These are phyloP conservation scores for Anthopleura xanthogrammica DNA, from an alignment of 92 coral and sea anemone species.

Conservation along the genomic window DNA sequence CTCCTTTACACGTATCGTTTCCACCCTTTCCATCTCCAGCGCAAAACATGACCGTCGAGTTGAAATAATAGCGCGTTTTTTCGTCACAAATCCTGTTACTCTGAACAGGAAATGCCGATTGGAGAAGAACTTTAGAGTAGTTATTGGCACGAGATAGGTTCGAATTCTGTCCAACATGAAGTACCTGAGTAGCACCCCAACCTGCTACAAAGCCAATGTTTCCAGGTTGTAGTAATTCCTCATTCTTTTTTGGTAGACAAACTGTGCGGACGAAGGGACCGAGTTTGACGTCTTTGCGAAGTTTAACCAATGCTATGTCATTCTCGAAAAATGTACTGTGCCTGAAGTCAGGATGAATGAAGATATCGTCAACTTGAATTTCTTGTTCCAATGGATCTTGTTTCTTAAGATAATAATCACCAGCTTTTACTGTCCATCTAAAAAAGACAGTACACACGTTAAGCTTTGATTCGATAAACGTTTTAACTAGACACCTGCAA, in stretches of 20 bases:
- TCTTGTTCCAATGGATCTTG: too few relatives aligned
- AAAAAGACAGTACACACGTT: neutral
- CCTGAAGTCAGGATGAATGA: too few relatives aligned
- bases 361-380: too few relatives aligned
- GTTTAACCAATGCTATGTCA: constrained; percentile 69
- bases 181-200: constrained; percentile 58
- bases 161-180: neutral
- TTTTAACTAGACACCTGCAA: too few relatives aligned
- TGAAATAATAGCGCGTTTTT: neutral
- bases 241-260: constrained; percentile 58
- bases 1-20: constrained; percentile 66
- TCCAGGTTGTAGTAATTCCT: constrained; percentile 22
- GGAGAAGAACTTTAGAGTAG: constrained; percentile 20
- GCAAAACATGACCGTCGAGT: constrained; percentile 51
- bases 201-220: constrained; percentile 59
- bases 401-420: constrained; percentile 39
- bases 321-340: too few relatives aligned
- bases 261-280: constrained; percentile 53
- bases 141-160: neutral
- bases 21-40: constrained; percentile 76
- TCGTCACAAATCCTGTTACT: constrained; percentile 31
- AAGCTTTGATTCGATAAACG: too few relatives aligned
- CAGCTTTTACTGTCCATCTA: constrained; percentile 43
- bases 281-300: constrained; percentile 34
- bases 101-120: constrained; percentile 50